Evolutionary conservation across 2,888 invertebrate genomes (phyloP), one percentile per base, ranked within the genome.

Genomic region (Dendrolimus pini): DNA sequence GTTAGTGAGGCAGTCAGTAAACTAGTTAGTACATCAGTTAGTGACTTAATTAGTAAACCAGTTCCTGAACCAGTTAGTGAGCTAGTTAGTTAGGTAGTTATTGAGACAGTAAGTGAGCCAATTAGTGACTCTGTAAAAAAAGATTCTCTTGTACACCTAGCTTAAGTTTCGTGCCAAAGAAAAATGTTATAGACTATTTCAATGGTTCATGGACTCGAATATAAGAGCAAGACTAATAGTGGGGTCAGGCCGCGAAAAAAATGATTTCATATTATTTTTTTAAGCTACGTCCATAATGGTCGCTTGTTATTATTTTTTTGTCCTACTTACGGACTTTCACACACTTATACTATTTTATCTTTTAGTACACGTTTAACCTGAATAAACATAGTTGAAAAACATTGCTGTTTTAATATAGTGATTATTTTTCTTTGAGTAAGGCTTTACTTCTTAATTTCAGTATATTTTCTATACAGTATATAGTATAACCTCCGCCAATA

Each of bases 221-320:
- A 62, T 60, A 65, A 63, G 63, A 64, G 63, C 65, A 60, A 63
- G 64, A 63, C 72, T 71, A 76, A 75, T 73, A 69, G 70, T 63
- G 69, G 71, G 82, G 82, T 83, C 80, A 81, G 72, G 67, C 70
- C 65, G 65, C 67, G 70, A 77, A 70, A 60, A 47, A 70, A 72
- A 77, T 79, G 71, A 66, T 65, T 60, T 66, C 61, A 62, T 65
- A 72, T 75, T 47, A 47, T 47, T 47, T 47, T 47, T 47, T 47
- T 30, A 30, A 30, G 30, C 47, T 47, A 12, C 47, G 2, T 47
- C 47, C 9, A 9, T 47, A 9, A 47, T 47, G 12, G 47, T 59
- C 55, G 60, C 56, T 60, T 47, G 9, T 47, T 47, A 47, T 47
- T 47, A 47, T 47, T 6, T 47, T 47, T 47, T 47, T 47, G 47